phyloP scores from a whole-genome alignment of 2,113 vertebrate species.

The Pseudorectes ferrugineus region DNA sequence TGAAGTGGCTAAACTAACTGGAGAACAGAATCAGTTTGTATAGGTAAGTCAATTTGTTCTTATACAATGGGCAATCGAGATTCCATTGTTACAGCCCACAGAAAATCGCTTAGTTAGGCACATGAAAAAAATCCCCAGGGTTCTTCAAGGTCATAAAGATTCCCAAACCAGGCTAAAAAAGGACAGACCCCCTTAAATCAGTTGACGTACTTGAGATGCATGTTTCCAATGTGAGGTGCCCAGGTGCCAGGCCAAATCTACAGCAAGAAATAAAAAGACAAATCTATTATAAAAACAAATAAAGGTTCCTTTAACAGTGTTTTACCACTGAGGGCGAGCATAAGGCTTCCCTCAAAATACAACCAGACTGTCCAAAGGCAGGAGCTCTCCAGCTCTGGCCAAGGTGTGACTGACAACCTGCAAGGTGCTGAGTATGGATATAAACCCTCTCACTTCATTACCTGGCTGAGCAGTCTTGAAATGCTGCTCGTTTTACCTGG shows the following conservation, averaged over 20 bases:
- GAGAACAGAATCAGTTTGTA: conserved; percentile 87
- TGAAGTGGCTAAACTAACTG: conserved; percentile 93
- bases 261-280: conserved; percentile 77
- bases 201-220: conserved; percentile 99
- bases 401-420: not conserved
- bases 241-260: conserved; percentile 99
- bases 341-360: not conserved
- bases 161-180: conserved; percentile 74
- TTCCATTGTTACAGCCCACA: conserved; percentile 80
- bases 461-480: not conserved
- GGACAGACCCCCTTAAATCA: conserved; percentile 80
- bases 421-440: not conserved
- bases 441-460: not conserved
- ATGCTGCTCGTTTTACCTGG: not conserved
- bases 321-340: not conserved
- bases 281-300: conserved; percentile 63
- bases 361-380: not conserved
- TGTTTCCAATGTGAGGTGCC: conserved; percentile 97
- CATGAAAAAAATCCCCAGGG: conserved; percentile 78
- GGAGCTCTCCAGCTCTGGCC: not conserved
- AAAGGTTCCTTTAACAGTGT: conserved; percentile 40
- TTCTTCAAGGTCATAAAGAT: conserved; percentile 75
- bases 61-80: conserved; percentile 77
- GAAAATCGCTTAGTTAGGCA: conserved; percentile 90
- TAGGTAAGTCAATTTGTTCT: conserved; percentile 87